Evolutionary conservation across 1,140 invertebrate species (phyloP).

Genomic region (Aporrectodea caliginosa): DNA sequence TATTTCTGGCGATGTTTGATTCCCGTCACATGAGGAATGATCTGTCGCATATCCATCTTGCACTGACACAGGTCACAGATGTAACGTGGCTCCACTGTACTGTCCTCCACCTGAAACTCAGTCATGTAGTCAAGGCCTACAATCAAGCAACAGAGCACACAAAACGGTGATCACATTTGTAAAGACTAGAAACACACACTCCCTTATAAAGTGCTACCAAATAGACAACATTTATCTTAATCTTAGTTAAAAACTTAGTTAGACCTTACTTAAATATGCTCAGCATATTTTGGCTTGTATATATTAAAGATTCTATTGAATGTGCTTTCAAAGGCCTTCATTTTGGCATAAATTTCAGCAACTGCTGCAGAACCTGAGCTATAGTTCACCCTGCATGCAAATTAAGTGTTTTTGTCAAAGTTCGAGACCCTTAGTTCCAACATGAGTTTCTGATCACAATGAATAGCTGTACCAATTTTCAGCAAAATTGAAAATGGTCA

Average conservation of each 20-base stretch:
- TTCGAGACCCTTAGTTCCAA: too few species aligned
- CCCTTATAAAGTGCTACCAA: background rate
- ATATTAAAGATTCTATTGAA: background rate
- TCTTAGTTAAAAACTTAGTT: background rate
- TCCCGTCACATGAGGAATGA: conserved; percentile 12
- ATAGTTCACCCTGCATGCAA: too few species aligned
- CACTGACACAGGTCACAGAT: conserved; percentile 9
- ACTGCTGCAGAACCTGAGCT: too few species aligned
- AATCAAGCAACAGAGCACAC: background rate
- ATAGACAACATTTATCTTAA: background rate
- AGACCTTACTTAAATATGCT: background rate
- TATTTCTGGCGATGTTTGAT: conserved; percentile 12
- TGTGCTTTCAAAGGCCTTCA: background rate
- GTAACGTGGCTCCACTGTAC: background rate
- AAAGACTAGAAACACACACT: background rate
- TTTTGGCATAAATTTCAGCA: too few species aligned
- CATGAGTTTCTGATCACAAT: too few species aligned
- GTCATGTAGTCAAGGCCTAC: conserved; percentile 10
- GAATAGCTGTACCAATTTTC: too few species aligned
- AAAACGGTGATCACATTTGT: background rate
- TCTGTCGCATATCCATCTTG: conserved; percentile 11
- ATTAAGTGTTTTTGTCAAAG: too few species aligned
- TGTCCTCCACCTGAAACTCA: background rate
- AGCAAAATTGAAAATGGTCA: too few species aligned
- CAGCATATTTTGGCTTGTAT: background rate